These are phyloP conservation scores for Champsocephalus esox DNA, from an alignment of 2,797 vertebrate species.

Conservation along the genomic window DNA sequence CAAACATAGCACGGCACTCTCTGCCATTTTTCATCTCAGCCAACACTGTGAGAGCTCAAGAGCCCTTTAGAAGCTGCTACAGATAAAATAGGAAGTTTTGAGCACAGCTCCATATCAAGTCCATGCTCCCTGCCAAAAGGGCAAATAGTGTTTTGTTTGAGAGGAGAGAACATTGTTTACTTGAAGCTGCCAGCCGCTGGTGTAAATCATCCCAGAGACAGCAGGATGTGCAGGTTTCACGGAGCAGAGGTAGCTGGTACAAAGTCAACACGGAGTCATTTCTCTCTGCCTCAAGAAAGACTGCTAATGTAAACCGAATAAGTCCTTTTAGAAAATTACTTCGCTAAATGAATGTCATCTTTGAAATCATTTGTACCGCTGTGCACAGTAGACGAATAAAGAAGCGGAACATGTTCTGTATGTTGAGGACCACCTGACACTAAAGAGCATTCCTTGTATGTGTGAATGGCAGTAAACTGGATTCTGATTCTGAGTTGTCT, in stretches of 20 bases:
- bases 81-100: slow-evolving; percentile 63
- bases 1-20: slow-evolving; percentile 38
- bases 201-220: slow-evolving; percentile 34
- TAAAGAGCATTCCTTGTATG: too few species aligned
- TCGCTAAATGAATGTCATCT: not conserved
- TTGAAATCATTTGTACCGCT: too few species aligned
- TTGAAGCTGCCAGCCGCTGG: slow-evolving; percentile 36
- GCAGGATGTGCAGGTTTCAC: slow-evolving; percentile 5
- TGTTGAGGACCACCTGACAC: too few species aligned
- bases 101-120: slow-evolving; percentile 45
- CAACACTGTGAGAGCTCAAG: slow-evolving; percentile 58
- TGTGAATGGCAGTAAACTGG: too few species aligned
- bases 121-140: slow-evolving; percentile 38
- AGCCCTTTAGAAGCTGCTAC: slow-evolving; percentile 51
- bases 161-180: slow-evolving; percentile 49
- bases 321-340: not conserved
- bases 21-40: slow-evolving; percentile 61
- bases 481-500: too few species aligned
- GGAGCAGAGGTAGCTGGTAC: not conserved
- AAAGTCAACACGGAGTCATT: not conserved
- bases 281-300: not conserved
- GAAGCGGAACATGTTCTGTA: not conserved
- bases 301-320: not conserved
- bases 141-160: slow-evolving; percentile 47
- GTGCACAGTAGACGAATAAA: too few species aligned